Evolutionary conservation across 2,797 vertebrate species (phyloP).

Genomic region (Rhincodon typus): DNA sequence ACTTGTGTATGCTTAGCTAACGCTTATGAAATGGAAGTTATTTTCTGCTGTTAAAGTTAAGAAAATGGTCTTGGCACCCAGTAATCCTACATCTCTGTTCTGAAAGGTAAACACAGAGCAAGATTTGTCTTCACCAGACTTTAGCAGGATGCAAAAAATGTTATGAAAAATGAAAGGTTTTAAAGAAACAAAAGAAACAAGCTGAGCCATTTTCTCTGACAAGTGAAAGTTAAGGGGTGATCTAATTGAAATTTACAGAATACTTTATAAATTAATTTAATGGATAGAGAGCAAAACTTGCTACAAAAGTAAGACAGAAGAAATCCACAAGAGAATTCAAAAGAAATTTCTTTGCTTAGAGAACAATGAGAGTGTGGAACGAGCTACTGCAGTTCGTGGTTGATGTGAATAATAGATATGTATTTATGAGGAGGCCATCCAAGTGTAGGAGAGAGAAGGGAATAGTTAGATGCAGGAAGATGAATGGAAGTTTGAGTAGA

Average conservation of each 20-base stretch:
- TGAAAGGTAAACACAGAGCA: not conserved
- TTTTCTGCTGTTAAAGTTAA: not conserved
- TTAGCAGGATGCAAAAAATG: not conserved
- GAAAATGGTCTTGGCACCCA: not conserved
- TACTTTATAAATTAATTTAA: no score
- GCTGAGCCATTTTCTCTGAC: not conserved
- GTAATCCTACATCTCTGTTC: not conserved
- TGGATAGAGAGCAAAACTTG: not conserved
- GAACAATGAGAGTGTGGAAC: not conserved
- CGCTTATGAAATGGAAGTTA: not conserved
- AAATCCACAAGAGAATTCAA: not conserved
- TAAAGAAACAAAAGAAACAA: not conserved
- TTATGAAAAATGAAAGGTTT: no score
- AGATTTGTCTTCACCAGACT: not conserved
- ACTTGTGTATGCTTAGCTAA: not conserved
- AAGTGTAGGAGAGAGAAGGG: not conserved
- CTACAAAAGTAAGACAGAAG: no score
- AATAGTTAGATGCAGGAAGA: not conserved
- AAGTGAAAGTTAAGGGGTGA: not conserved
- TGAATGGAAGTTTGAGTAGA: not conserved
- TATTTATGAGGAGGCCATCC: not conserved
- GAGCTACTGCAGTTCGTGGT: not conserved
- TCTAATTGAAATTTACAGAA: not conserved
- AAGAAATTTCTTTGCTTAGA: not conserved
- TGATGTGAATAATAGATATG: not conserved